Evolutionary conservation across 2,888 invertebrate species (phyloP).

Genomic region (Heliothis peltigera): DNA sequence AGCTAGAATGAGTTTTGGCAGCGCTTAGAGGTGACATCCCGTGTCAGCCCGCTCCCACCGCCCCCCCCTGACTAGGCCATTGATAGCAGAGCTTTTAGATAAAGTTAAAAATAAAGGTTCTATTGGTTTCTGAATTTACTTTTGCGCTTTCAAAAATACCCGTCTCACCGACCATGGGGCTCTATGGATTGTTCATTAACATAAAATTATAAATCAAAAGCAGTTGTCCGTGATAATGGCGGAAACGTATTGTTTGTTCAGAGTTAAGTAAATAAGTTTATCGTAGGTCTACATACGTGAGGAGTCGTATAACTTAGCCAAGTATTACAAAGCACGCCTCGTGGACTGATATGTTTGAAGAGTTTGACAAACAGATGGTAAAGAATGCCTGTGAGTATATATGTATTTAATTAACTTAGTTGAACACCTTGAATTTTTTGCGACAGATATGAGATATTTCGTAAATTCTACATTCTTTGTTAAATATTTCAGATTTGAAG

Average conservation of each 20-base stretch:
- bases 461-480: slow-evolving; percentile 12
- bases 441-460: slow-evolving; percentile 16
- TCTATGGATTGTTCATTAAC: not conserved
- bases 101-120: no score
- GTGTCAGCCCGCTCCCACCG: no score
- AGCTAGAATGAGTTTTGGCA: no score
- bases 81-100: no score
- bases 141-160: no score
- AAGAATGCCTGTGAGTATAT: slow-evolving; percentile 36
- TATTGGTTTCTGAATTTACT: no score
- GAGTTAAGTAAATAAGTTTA: slow-evolving; percentile 30
- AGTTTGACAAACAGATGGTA: slow-evolving; percentile 37
- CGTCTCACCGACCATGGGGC: not conserved
- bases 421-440: slow-evolving; percentile 39
- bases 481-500: slow-evolving; percentile 3
- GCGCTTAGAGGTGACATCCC: no score
- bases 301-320: slow-evolving; percentile 8
- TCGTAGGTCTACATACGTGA: slow-evolving; percentile 10
- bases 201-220: slow-evolving; percentile 1
- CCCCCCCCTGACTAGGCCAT: no score
- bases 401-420: slow-evolving; percentile 42
- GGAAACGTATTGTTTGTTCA: slow-evolving; percentile 42
- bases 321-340: slow-evolving; percentile 22
- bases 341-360: slow-evolving; percentile 37
- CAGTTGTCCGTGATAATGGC: slow-evolving; percentile 25